Conservation (phyloP, 1,140 invertebrate genomes). For the Ooceraea biroi region DNA sequence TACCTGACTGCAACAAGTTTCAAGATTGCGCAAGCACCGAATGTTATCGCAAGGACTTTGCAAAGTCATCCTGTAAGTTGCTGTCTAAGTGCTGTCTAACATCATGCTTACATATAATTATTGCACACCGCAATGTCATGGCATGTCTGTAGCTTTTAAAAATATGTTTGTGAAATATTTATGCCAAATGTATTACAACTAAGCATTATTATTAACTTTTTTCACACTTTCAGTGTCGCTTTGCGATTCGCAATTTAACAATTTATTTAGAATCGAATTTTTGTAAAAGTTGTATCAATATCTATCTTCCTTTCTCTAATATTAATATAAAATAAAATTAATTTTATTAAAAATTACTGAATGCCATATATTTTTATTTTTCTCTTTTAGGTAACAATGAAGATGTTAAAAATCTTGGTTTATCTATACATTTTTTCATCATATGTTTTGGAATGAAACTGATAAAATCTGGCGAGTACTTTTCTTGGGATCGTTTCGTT, state of each 20-base stretch:
- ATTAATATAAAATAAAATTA: background rate
- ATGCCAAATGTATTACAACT: background rate
- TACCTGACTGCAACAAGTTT: background rate
- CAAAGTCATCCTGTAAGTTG: constrained; percentile 53
- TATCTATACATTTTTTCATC: too few relatives aligned
- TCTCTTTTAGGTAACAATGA: too few relatives aligned
- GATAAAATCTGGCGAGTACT: background rate
- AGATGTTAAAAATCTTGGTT: too few relatives aligned
- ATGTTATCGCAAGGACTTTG: constrained; percentile 43
- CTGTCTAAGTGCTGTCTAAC: too few relatives aligned
- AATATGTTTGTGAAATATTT: background rate
- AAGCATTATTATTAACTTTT: too few relatives aligned
- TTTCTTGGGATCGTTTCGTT: background rate
- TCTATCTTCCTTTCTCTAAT: background rate
- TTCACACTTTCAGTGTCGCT: background rate
- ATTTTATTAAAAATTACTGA: background rate
- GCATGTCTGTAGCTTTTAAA: background rate
- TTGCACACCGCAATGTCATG: too few relatives aligned
- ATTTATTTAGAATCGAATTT: background rate
- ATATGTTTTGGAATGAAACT: background rate
- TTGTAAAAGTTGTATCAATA: background rate
- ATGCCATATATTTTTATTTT: too few relatives aligned
- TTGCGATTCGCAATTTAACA: background rate
- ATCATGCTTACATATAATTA: background rate
- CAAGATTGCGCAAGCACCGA: constrained; percentile 58